Conservation (phyloP, 2,113 vertebrate genomes). For the Axis porcinus region DNA sequence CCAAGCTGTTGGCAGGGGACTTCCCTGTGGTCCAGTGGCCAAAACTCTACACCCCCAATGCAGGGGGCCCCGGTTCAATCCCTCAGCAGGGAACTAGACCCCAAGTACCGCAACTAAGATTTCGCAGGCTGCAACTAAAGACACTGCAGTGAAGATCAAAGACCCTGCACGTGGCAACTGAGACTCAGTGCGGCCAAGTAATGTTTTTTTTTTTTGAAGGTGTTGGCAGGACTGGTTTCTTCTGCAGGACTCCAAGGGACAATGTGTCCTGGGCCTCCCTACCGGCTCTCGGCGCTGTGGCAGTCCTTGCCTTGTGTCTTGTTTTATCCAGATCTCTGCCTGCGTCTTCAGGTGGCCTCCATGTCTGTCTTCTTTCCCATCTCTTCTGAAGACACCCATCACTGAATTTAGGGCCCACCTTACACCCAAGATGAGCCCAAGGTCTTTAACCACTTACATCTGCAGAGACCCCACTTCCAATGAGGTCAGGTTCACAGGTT, state of each 20-base stretch:
- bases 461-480: not conserved
- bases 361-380: not conserved
- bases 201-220: not conserved
- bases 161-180: not conserved
- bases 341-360: not conserved
- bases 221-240: not conserved
- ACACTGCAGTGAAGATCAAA: not conserved
- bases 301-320: not conserved
- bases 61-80: not conserved
- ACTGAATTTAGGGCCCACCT: not conserved
- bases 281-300: not conserved
- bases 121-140: accelerated
- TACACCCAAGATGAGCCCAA: not conserved
- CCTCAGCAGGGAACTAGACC: not conserved
- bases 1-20: not conserved
- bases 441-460: not conserved
- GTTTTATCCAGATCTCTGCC: not conserved
- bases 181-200: not conserved
- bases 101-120: not conserved
- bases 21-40: not conserved
- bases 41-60: not conserved
- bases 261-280: not conserved
- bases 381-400: not conserved
- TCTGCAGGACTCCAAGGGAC: not conserved
- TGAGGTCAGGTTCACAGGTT: not conserved